Evolutionary conservation across 1,140 invertebrate genomes (phyloP), one percentile per base, ranked within the genome.

Genomic region (Kradibia gibbosae): DNA sequence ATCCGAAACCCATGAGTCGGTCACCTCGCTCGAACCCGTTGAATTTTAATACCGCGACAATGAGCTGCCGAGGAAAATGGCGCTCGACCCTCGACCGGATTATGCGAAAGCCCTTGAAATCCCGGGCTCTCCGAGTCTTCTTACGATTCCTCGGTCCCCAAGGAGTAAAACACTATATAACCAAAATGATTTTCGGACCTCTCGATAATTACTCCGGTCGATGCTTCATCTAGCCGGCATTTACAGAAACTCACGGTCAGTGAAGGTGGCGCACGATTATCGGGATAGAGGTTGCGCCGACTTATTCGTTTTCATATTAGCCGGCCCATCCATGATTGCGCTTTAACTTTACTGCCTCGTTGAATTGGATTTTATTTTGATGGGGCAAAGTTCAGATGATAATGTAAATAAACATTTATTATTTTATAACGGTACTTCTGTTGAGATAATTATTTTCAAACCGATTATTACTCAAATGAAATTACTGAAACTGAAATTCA

Each of bases 11-110:
- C n/a, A 60, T 22, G 22, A n/a, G n/a, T 10, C 31, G 17, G 34
- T 28, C 34, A 20, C 22, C 3, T 39, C 34, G 3, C 34, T 67
- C 34, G 0, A 3, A 4, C 25, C 76, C 83, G 84, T 85, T 85
- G 83, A 86, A 86, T 85, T 85, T 84, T 83, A 85, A 85, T 86
- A 82, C 84, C 83, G 83, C 83, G 78, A 84, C 84, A 78, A 55
- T 15, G 71, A 67, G 60, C 45, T 77, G 60, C n/a, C 45, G 72
- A 39, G 55, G 36, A 79, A 72, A 83, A 62, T 42, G 22, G 72
- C 50, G 55, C 25, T 78, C 73, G 74, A 82, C 79, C 57, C 80
- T 72, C 80, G 13, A 17, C 1, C 74, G 83, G 83, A 86, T 86
- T 84, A 85, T 76, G 78, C 75, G 82, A 84, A 85, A 85, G 83